Evolutionary conservation across 1,140 invertebrate genomes (phyloP).

Genomic region (Eueides isabella): DNA sequence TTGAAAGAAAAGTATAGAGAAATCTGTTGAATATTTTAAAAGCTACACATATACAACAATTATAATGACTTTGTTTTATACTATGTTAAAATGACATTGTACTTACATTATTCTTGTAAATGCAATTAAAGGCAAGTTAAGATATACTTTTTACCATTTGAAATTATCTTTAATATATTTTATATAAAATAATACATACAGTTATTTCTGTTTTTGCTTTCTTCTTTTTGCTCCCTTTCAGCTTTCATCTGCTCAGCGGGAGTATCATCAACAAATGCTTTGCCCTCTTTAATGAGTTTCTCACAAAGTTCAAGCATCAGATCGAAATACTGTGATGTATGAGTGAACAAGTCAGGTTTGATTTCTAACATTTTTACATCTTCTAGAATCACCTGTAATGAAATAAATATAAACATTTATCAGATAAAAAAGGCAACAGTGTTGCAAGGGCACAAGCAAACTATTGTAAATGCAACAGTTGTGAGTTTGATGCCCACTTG

Average conservation of each 20-base stretch:
- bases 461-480: neutral
- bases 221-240: conserved; percentile 94
- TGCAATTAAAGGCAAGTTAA: too few relatives aligned
- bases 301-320: conserved; percentile 94
- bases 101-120: too few relatives aligned
- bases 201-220: conserved; percentile 94
- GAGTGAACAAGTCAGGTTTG: conserved; percentile 95
- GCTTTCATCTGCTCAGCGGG: conserved; percentile 96
- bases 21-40: too few relatives aligned
- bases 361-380: conserved; percentile 96
- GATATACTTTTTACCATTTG: too few relatives aligned
- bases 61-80: too few relatives aligned
- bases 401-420: neutral
- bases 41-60: too few relatives aligned
- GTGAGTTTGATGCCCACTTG: too few relatives aligned
- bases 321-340: conserved; percentile 99
- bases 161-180: neutral
- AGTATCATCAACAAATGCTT: conserved; percentile 98
- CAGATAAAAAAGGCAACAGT: neutral
- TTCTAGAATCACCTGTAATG: conserved; percentile 92
- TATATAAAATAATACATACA: conserved; percentile 83
- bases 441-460: too few relatives aligned
- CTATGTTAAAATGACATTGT: too few relatives aligned
- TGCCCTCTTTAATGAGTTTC: conserved; percentile 92
- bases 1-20: too few relatives aligned